Conservation (phyloP, 2,113 vertebrate genomes). For the Serilophus lunatus region DNA sequence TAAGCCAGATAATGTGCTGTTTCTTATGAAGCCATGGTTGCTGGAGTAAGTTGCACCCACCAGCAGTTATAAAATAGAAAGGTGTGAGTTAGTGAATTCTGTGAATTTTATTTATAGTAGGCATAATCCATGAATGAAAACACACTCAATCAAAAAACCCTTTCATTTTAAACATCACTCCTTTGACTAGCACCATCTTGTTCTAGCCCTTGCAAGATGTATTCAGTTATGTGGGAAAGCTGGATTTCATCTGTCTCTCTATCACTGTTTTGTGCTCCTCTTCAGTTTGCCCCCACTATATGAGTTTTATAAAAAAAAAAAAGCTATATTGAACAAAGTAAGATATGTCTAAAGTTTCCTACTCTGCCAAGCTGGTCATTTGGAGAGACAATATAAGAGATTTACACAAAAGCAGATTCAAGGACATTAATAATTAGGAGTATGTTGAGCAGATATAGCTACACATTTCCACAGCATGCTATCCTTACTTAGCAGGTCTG, state of each 20-base stretch:
- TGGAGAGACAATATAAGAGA: not conserved
- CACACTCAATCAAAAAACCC: not conserved
- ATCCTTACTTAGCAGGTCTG: not conserved
- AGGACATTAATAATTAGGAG: not conserved
- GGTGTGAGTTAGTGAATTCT: not conserved
- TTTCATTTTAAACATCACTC: not conserved
- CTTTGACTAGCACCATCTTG: not conserved
- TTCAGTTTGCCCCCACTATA: not conserved
- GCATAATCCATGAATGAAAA: not conserved
- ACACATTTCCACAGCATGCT: rapidly evolving
- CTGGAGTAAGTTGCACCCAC: not conserved
- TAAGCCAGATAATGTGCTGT: not conserved
- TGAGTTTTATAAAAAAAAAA: not conserved
- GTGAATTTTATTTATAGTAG: not conserved
- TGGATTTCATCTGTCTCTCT: not conserved
- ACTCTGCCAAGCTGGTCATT: not conserved
- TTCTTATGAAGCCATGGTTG: not conserved
- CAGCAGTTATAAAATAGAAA: not conserved
- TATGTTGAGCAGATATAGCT: not conserved
- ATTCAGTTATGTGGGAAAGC: not conserved
- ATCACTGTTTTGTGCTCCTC: not conserved
- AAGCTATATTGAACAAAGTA: not conserved
- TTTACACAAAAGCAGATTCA: not conserved
- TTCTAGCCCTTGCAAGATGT: not conserved
- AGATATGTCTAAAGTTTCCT: not conserved